Evolutionary conservation across 2,797 vertebrate genomes (phyloP).

Genomic region (Microchirus variegatus): DNA sequence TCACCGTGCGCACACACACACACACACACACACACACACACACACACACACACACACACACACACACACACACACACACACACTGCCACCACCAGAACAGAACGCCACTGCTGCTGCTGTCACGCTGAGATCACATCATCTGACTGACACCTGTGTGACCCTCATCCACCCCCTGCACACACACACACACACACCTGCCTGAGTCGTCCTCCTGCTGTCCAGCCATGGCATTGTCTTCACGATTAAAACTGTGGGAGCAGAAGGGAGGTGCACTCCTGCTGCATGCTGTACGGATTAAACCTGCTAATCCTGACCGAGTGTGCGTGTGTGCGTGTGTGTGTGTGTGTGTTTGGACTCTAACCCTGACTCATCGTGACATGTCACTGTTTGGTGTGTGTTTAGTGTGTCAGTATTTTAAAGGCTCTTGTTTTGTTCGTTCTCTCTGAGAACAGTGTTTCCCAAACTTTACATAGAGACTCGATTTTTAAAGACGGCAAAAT

Average conservation of each 20-base stretch:
- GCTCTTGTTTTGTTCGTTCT: too few relatives aligned
- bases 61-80: slow-evolving; percentile 13
- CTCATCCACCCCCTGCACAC: not conserved
- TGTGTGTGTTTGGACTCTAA: slow-evolving; percentile 21
- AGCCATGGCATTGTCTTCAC: slow-evolving; percentile 95
- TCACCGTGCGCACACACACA: slow-evolving; percentile 3
- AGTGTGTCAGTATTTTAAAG: too few relatives aligned
- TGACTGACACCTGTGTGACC: slow-evolving; percentile 46
- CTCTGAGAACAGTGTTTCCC: too few relatives aligned
- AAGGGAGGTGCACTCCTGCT: slow-evolving; percentile 88
- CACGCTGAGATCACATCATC: slow-evolving; percentile 61
- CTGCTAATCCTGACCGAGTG: not conserved
- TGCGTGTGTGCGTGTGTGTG: slow-evolving; percentile 21
- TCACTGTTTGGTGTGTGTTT: slow-evolving; percentile 22
- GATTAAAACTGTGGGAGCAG: slow-evolving; percentile 96
- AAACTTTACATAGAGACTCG: too few relatives aligned
- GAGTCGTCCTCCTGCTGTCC: slow-evolving; percentile 1
- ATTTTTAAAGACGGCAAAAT: not conserved
- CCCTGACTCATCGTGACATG: slow-evolving; percentile 20
- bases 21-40: slow-evolving; percentile 19
- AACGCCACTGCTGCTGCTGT: slow-evolving; percentile 4
- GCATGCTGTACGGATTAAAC: slow-evolving; percentile 42
- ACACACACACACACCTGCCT: not conserved
- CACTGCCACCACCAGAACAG: slow-evolving; percentile 5
- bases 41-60: slow-evolving; percentile 22